These are phyloP conservation scores for Micrastur ruficollis DNA, from an alignment of 2,797 vertebrate genomes.

Conservation along the genomic window DNA sequence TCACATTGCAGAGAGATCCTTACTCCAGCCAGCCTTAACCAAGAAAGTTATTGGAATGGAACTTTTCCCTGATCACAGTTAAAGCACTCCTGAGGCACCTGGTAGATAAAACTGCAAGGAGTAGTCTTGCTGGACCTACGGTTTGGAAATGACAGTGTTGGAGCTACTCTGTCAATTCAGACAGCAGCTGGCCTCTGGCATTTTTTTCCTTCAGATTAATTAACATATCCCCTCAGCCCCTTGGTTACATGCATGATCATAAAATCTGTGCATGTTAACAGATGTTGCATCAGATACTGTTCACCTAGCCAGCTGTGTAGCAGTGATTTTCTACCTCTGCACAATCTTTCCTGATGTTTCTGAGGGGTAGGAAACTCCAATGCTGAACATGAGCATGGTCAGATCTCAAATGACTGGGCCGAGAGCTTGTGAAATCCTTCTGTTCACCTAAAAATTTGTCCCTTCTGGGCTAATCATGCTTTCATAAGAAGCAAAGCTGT, in stretches of 20 bases:
- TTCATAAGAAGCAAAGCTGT: not conserved
- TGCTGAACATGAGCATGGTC: not conserved
- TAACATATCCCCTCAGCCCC: slow-evolving; percentile 6
- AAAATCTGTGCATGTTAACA: not conserved
- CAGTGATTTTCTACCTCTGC: not conserved
- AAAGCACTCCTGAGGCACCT: not conserved
- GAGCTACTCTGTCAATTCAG: slow-evolving; percentile 24
- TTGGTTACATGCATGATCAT: not conserved
- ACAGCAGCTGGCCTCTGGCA: slow-evolving; percentile 19
- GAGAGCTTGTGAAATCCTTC: not conserved
- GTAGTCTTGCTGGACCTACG: not conserved
- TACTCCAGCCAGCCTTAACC: not conserved
- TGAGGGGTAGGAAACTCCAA: not conserved
- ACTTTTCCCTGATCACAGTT: not conserved
- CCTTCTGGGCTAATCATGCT: not conserved
- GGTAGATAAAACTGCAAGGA: not conserved
- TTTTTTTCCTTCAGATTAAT: slow-evolving; percentile 40
- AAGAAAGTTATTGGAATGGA: not conserved
- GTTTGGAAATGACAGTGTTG: slow-evolving; percentile 4
- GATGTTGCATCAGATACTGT: not conserved
- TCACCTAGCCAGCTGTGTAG: not conserved
- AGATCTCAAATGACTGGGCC: not conserved
- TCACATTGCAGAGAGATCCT: not conserved
- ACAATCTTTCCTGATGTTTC: not conserved
- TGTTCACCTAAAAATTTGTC: not conserved